Evolutionary conservation across 2,797 vertebrate species (phyloP).

Genomic region (Sebastes steindachneri): DNA sequence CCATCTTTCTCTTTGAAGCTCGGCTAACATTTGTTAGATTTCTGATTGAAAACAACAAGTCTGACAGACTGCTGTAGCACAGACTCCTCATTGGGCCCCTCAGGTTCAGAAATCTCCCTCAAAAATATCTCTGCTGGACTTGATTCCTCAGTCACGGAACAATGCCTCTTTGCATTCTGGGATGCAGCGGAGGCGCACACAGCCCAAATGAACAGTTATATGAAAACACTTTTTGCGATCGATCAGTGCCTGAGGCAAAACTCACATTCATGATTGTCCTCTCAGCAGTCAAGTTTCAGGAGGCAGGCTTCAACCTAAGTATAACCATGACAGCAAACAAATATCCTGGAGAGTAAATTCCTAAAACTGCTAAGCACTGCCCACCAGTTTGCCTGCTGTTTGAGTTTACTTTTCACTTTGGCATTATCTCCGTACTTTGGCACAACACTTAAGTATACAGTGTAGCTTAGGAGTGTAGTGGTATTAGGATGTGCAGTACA

Average conservation of each 20-base stretch:
- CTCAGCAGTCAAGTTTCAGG: slow-evolving; percentile 72
- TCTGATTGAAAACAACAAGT: slow-evolving; percentile 74
- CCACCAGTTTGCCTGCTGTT: slow-evolving; percentile 56
- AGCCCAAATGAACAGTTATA: slow-evolving; percentile 74
- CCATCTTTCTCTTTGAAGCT: slow-evolving; percentile 38
- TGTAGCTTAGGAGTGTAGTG: not conserved
- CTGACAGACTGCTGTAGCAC: slow-evolving; percentile 30
- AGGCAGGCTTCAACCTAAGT: slow-evolving; percentile 62
- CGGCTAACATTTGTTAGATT: slow-evolving; percentile 39
- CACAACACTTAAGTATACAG: slow-evolving; percentile 3
- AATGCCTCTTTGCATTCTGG: slow-evolving; percentile 70
- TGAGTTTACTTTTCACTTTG: slow-evolving; percentile 45
- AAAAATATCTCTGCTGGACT: slow-evolving; percentile 72
- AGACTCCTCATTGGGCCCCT: slow-evolving; percentile 48
- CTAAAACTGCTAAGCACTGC: slow-evolving; percentile 40
- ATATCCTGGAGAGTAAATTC: slow-evolving; percentile 57
- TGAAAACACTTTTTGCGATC: slow-evolving; percentile 77
- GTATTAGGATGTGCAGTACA: not conserved
- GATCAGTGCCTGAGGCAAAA: slow-evolving; percentile 79
- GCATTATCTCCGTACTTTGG: slow-evolving; percentile 37
- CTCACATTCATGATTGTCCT: slow-evolving; percentile 78
- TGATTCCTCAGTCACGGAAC: slow-evolving; percentile 69
- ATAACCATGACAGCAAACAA: slow-evolving; percentile 69
- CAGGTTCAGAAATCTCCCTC: slow-evolving; percentile 62
- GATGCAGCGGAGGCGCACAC: slow-evolving; percentile 65